Evolutionary conservation across 2,888 invertebrate species (phyloP), one percentile per base, ranked within the genome.

Genomic region (Encarsia formosa): DNA sequence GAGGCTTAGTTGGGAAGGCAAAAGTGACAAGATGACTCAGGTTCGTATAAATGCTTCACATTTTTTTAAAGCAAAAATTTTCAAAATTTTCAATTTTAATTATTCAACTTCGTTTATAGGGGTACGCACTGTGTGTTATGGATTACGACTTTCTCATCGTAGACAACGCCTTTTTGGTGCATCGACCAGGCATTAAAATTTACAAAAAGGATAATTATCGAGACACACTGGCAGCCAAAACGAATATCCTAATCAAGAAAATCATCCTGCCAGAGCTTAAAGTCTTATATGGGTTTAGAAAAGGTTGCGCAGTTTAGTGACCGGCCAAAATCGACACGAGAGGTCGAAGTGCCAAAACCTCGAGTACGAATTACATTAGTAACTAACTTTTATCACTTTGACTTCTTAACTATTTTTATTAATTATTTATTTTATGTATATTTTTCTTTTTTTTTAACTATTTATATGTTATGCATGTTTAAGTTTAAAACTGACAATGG

Each of bases 21-120:
- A 91, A 75, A 88, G 90, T 74, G 94, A 95, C 75, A 94, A 94
- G 78, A 94, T 94, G 93, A 90, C 92, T 54, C 94, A 94, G 86
- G 93, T 92, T 72, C 5, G 5, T 9, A 31, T 47, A 5, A 6
- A 34, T 29, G 8, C 8, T 9, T 29, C 13, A 9, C 8, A 29
- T 29, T 29, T 29, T 29, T 29, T 29, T 11, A 26, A 1, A 26
- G 11, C 26, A 1, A 26, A 26, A 1, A 8, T 8, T 1, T 26
- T 26, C 26, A 6, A 8, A 2, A 37, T 19, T 20, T 37, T 2
- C 5, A 35, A 37, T 37, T 26, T 26, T 26, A 11, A 26, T 35
- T 15, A 4, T 13, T 39, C 23, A 23, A 22, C 22, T 39, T 8
- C 34, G 34, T 11, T 66, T 71, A 18, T 79, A 93, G 92, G 93